A percentile compares a stretch with the other conserved stretches of the same genome.
These are phyloP conservation scores for Paramuricea clavata DNA, from an alignment of 92 coral and sea anemone genomes.

Conservation along the genomic window DNA sequence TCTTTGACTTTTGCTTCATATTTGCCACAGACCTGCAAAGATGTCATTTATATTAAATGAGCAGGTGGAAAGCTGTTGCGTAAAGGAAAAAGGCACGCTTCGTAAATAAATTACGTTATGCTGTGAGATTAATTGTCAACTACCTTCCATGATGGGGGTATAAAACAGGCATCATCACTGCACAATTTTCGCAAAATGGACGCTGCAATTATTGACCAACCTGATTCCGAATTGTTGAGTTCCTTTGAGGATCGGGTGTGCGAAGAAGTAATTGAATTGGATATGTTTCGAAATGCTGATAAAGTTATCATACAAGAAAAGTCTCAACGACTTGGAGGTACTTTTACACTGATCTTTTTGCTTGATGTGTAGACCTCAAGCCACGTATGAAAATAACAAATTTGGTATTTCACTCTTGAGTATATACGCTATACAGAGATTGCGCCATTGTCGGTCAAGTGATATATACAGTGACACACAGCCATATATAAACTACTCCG, in stretches of 20 bases:
- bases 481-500: too few species aligned
- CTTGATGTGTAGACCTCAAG: too few species aligned
- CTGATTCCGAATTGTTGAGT: conserved; percentile 6
- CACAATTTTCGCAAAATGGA: neutral
- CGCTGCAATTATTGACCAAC: conserved; percentile 30
- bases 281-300: conserved; percentile 27
- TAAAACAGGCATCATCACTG: neutral
- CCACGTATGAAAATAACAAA: too few species aligned
- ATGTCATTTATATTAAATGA: conserved; percentile 18
- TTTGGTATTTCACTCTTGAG: too few species aligned
- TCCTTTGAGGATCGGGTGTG: conserved; percentile 7
- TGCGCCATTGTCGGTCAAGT: too few species aligned
- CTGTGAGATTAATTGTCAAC: neutral
- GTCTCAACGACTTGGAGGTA: conserved; percentile 38
- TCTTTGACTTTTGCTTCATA: conserved; percentile 6
- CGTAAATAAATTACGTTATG: neutral
- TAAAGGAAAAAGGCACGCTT: neutral
- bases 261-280: conserved; percentile 39
- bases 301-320: conserved; percentile 33
- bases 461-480: too few species aligned
- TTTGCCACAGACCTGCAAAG: neutral
- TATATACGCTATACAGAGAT: too few species aligned
- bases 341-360: too few species aligned
- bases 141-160: too few species aligned
- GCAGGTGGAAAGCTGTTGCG: conserved; percentile 29